A percentile compares a stretch with the other conserved stretches of the same genome.
phyloP scores from a whole-genome alignment of 2,113 vertebrate species.

The Dicentrarchus labrax region DNA sequence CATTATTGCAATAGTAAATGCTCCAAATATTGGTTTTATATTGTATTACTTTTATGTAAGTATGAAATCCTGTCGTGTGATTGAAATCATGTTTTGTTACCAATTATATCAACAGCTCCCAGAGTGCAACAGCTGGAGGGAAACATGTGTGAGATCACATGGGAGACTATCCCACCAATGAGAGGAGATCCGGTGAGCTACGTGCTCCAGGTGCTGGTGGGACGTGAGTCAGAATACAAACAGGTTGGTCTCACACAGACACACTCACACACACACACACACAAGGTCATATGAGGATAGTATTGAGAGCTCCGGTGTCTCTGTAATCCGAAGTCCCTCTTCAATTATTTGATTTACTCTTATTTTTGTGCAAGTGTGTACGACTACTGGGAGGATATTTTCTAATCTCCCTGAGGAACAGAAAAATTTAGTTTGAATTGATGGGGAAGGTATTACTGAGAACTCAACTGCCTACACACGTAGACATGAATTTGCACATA shows the following conservation, averaged over 20 bases:
- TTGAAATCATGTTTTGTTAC: background rate
- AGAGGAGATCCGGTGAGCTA: constrained; percentile 95
- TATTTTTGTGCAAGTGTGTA: constrained; percentile 1
- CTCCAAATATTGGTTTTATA: background rate
- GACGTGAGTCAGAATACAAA: constrained; percentile 96
- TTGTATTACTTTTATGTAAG: background rate
- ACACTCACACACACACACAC: constrained; percentile 2
- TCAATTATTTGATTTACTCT: background rate
- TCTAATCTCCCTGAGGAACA: background rate
- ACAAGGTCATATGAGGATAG: constrained; percentile 13
- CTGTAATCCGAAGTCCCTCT: background rate
- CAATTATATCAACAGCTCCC: constrained; percentile 86
- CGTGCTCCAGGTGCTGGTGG: constrained; percentile 93
- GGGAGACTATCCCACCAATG: constrained; percentile 95
- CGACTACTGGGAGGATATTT: background rate
- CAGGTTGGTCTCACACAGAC: constrained; percentile 87
- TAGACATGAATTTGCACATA: background rate
- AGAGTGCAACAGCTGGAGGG: constrained; percentile 94
- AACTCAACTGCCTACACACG: background rate
- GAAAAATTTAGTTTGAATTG: constrained; percentile 12
- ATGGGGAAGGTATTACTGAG: background rate
- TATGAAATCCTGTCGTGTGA: background rate
- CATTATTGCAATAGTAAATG: background rate
- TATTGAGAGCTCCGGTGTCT: background rate
- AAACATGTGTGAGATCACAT: constrained; percentile 93